Evolutionary conservation across 1,140 invertebrate species (phyloP).

Genomic region (Caerostris extrusa): DNA sequence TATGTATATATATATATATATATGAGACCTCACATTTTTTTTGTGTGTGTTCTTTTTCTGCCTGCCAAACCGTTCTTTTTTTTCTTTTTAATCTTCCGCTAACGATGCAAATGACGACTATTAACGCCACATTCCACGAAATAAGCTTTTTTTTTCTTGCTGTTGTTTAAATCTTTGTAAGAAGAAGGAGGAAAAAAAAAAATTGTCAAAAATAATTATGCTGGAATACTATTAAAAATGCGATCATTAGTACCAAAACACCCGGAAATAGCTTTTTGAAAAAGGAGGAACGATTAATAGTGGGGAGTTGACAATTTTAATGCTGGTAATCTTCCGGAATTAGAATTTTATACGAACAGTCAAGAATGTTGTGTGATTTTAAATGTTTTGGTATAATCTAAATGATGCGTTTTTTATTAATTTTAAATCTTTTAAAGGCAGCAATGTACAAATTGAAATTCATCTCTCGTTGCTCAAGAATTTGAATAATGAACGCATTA

Average conservation of each 20-base stretch:
- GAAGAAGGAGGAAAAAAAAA: background rate
- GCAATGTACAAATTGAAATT: too few species aligned
- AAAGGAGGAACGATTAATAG: background rate
- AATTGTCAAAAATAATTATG: conserved; percentile 48
- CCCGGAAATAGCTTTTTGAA: conserved; percentile 4
- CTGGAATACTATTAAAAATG: conserved; percentile 43
- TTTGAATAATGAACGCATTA: too few species aligned
- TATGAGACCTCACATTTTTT: background rate
- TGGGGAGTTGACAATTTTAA: background rate
- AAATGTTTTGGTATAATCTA: background rate
- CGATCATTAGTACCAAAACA: background rate
- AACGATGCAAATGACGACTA: conserved; percentile 59
- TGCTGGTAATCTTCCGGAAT: background rate
- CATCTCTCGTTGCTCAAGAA: too few species aligned
- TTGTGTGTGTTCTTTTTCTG: background rate
- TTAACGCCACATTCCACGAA: conserved; percentile 29
- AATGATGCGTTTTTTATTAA: background rate
- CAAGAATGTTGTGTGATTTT: background rate
- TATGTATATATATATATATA: background rate
- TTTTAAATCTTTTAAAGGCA: background rate
- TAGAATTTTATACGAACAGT: background rate
- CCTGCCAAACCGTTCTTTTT: background rate
- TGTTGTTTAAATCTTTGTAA: conserved; percentile 26
- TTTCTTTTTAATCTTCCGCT: conserved; percentile 46
- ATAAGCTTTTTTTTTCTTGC: conserved; percentile 4